Evolutionary conservation across 2,113 vertebrate species (phyloP).

Genomic region (Synchiropus splendidus): DNA sequence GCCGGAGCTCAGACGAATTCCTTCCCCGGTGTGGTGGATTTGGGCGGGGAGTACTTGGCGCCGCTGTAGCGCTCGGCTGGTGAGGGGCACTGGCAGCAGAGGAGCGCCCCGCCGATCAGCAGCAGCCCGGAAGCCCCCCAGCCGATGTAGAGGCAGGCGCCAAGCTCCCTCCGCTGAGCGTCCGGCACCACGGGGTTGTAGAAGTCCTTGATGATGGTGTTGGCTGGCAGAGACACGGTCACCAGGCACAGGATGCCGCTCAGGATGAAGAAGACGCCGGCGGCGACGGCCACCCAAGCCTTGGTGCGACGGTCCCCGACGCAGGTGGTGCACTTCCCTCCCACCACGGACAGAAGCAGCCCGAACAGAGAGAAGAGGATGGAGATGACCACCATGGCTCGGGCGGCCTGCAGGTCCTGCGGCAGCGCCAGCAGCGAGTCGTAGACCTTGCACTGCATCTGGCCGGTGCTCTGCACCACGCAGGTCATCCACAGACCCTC

Average conservation of each 20-base stretch:
- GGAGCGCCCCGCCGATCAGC: constrained; percentile 75
- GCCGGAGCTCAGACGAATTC: constrained; percentile 72
- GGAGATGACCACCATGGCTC: constrained; percentile 76
- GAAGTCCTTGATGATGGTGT: constrained; percentile 81
- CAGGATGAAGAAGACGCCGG: constrained; percentile 76
- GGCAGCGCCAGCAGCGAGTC: constrained; percentile 77
- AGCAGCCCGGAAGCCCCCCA: constrained; percentile 74
- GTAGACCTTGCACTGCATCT: constrained; percentile 82
- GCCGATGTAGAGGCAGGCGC: constrained; percentile 61
- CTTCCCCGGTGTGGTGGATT: constrained; percentile 72
- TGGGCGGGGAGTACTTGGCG: constrained; percentile 72
- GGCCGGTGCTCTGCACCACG: constrained; percentile 81
- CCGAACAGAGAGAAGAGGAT: constrained; percentile 75
- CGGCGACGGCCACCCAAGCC: constrained; percentile 76
- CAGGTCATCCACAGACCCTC: constrained; percentile 84
- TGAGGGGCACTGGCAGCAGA: constrained; percentile 78
- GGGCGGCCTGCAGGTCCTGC: constrained; percentile 79
- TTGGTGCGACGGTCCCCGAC: constrained; percentile 76
- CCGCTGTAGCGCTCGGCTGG: constrained; percentile 67
- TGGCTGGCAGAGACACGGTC: constrained; percentile 81
- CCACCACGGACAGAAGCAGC: constrained; percentile 78
- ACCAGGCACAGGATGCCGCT: constrained; percentile 75
- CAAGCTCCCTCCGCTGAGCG: constrained; percentile 78
- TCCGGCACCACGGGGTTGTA: constrained; percentile 75
- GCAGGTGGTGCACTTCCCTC: constrained; percentile 86